Base-by-base conservation (phyloP, 2,797 vertebrate genomes). In the Phrynocephalus guinanensis region DNA sequence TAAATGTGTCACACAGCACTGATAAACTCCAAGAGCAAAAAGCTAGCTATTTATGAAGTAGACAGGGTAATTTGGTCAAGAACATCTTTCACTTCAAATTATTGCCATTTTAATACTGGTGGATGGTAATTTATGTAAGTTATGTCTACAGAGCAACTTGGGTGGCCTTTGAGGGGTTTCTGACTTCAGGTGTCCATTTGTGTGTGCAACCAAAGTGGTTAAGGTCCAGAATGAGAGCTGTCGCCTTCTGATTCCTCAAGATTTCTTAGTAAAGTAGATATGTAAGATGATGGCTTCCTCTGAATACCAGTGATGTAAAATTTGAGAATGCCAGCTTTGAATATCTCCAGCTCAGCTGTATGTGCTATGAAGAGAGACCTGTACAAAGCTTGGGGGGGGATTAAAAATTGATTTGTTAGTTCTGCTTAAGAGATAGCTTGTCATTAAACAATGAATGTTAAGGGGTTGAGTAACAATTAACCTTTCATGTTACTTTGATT, bases 11-110 rank as follows among this genome's bases (percentile, higher is more conserved):
- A 72, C 92, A 82, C 38, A 91, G 44, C 75, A 80, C 85, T 86
- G 90, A 92, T 92, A 89, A 94, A 93, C 89, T 94, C 83, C 0
- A 60, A 93, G 87, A 90, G 85, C 91, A 93, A 67, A 84, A 84
- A 92, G 82, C 26, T 79, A 92, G 82, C 83, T 80, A 83, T 86
- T 92, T 92, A 86, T 79, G 84, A 92, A 89, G 90, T 9, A 3
- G 68, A 63, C 87, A 90, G 82, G 86, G 93, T 93, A 93, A 91
- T 91, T 88, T 89, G 91, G 92, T 90, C 91, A 93, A 91, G 80
- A 91, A 15, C 77, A 86, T 90, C 0, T 92, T 95, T 94, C 86
- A 86, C 70, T 93, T 94, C 84, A 89, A 85, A 93, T 92, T 93
- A 83, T 91, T 92, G 87, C 83, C 50, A 63, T 92, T 95, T 91